phyloP scores from a whole-genome alignment of 2,888 invertebrate species.

The Xylota segnis region DNA sequence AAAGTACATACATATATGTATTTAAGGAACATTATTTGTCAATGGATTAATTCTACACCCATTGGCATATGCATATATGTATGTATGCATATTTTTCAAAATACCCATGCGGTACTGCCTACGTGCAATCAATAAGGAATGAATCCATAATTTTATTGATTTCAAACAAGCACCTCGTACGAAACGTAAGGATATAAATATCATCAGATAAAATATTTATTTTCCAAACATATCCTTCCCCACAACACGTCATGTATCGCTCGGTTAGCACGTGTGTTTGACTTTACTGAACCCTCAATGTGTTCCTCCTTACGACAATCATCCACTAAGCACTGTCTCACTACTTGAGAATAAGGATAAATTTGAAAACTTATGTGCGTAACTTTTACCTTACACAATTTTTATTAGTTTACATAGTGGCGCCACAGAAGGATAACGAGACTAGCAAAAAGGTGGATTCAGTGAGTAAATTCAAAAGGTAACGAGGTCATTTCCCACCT shows the following conservation, averaged over 20 bases:
- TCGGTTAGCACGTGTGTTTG: conserved; percentile 2
- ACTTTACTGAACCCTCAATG: background rate
- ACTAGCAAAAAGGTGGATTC: background rate
- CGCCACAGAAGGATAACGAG: background rate
- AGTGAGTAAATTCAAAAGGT: background rate
- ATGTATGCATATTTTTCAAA: too few species aligned
- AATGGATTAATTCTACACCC: too few species aligned
- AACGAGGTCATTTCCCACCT: conserved; percentile 10
- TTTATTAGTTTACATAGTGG: background rate
- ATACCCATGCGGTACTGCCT: too few species aligned
- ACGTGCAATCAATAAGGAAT: background rate
- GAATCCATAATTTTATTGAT: background rate
- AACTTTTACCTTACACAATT: background rate
- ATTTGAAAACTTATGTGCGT: background rate
- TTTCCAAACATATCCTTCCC: background rate
- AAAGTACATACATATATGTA: too few species aligned
- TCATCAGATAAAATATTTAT: too few species aligned
- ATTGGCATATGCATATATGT: too few species aligned
- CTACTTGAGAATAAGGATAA: background rate
- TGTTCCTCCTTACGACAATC: background rate
- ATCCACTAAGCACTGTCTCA: background rate
- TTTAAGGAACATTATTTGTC: too few species aligned
- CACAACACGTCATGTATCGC: too few species aligned
- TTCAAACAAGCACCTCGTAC: background rate
- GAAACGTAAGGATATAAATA: background rate